These are phyloP conservation scores for Erynnis tages DNA, from an alignment of 2,888 invertebrate species.

Conservation along the genomic window DNA sequence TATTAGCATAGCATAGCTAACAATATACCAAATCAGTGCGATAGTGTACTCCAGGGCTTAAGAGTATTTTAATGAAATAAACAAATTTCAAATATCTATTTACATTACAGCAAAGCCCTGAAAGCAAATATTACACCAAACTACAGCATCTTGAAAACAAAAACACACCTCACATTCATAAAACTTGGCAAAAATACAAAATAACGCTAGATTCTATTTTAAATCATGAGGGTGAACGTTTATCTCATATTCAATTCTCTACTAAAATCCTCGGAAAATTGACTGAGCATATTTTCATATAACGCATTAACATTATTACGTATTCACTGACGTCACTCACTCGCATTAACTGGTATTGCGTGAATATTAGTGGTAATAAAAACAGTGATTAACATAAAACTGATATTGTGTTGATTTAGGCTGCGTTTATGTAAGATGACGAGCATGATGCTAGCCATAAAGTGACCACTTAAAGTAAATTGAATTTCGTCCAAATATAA, in stretches of 20 bases:
- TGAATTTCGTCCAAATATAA: no score
- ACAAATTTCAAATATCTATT: no score
- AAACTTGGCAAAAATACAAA: background rate
- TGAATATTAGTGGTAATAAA: conserved; percentile 6
- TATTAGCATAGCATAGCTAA: no score
- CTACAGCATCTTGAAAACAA: no score
- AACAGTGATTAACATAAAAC: conserved; percentile 20
- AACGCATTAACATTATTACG: conserved; percentile 6
- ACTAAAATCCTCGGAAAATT: background rate
- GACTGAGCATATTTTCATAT: conserved; percentile 1
- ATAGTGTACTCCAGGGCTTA: no score
- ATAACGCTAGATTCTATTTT: background rate
- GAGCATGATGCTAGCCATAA: conserved; percentile 8
- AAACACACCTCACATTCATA: no score
- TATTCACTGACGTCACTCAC: conserved; percentile 4
- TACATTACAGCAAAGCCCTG: no score
- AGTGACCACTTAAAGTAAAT: conserved; percentile 2
- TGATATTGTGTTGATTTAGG: conserved; percentile 22
- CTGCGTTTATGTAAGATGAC: conserved; percentile 3
- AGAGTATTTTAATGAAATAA: no score
- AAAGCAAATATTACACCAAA: no score
- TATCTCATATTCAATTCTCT: background rate
- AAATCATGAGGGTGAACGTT: background rate
- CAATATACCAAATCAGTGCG: no score
- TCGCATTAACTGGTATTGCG: conserved; percentile 2